Base-by-base conservation (phyloP, 2,113 vertebrate species). In the Clarias magur region DNA sequence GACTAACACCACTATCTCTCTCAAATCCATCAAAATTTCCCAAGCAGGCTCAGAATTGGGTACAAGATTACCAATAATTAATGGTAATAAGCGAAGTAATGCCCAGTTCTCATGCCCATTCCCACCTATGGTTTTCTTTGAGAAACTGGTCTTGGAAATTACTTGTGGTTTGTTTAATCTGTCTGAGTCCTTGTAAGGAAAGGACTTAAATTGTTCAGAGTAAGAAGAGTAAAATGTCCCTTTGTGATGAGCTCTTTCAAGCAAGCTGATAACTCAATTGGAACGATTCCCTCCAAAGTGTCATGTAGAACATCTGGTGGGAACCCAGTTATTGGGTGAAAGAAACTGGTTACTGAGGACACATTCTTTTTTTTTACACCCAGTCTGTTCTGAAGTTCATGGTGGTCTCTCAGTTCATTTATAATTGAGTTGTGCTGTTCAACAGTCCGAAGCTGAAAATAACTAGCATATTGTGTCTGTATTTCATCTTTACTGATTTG, bases 261-360 rank as follows among this genome's bases (percentile, higher is more conserved):
- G 81, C 87, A 76, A 30, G 88, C 65, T 0, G 12, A 86, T n/a
- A 88, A 30, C 27, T 89, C 87, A 16, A 48, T 67, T 85, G 60
- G 84, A 53, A 85, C 60, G 56, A 84, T 84, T 23, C 59, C 80
- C 68, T 87, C 80, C 0, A 82, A 79, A 17, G 13, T 19, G 27
- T 90, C 78, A 62, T 91, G 84, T 5, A 88, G 75, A 15, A 90
- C 19, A 59, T 87, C 82, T 23, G 84, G 70, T 62, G 85, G 87
- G 21, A 87, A 85, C 11, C 79, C 75, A 19, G 68, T 88, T 34
- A 88, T 54, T 13, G 84, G 30, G 13, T 88, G 83, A 48, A 91
- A 91, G 34, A 4, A 7, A 63, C 17, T 63, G 57, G 82, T 87
- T 80, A 76, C 57, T 17, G 23, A 88, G 75, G 2, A 86, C 86